Percentiles rank a stretch among this genome's conserved stretches.
These are phyloP conservation scores for Columbina picui DNA, from an alignment of 2,113 vertebrate species.

Conservation along the genomic window DNA sequence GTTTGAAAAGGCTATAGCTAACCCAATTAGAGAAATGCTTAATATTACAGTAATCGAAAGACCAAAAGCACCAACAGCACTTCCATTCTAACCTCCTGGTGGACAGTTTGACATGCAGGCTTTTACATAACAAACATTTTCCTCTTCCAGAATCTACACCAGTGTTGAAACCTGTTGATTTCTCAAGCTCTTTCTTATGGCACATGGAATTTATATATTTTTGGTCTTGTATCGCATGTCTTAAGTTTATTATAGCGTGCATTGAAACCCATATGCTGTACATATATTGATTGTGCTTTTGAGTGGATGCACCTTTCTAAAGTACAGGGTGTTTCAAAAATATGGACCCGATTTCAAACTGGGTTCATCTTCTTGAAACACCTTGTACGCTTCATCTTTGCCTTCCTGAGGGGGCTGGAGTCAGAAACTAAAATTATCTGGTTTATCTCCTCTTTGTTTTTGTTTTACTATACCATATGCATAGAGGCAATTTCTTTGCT, in stretches of 20 bases:
- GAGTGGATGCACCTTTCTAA: background rate
- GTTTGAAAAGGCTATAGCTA: background rate
- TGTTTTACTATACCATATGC: background rate
- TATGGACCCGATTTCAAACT: no score
- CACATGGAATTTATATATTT: background rate
- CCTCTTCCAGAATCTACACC: background rate
- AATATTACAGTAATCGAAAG: background rate
- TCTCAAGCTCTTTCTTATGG: background rate
- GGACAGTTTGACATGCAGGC: background rate
- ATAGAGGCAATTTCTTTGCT: background rate
- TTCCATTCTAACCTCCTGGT: background rate
- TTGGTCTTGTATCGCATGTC: background rate
- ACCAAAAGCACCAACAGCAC: background rate
- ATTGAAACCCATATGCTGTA: background rate
- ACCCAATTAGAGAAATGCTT: background rate
- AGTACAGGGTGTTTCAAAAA: background rate
- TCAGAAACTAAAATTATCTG: background rate
- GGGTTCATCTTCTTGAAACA: no score
- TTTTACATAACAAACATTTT: background rate
- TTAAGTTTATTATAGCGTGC: background rate
- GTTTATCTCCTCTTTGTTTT: background rate
- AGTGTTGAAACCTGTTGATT: background rate
- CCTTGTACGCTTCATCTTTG: background rate
- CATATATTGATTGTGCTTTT: accelerated
- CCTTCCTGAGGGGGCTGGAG: background rate